Base-by-base conservation (phyloP, 2,113 vertebrate genomes). In the Gobio gobio region DNA sequence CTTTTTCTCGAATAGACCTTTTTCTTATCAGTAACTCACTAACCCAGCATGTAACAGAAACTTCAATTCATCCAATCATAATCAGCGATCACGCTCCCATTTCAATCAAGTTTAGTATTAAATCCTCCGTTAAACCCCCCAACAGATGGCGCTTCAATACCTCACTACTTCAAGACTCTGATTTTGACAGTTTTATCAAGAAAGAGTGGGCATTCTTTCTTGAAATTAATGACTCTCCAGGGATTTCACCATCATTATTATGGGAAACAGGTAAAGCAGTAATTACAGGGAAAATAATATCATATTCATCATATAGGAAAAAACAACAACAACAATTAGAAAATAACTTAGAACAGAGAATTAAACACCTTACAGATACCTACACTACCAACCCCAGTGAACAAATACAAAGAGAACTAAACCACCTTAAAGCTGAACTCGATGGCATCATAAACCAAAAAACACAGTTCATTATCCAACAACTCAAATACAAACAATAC, bases 161-260 rank as follows among this genome's bases (percentile, higher is more conserved):
- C 3, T 86, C 26, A 9, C 14, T 76, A 3, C 49, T 86, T 0
- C 24, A 72, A 8, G 49, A 81, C 14, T 3, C 36, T 3, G 72
- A 78, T 3, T 85, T 76, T 61, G 14, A 73, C 1, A 73, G 1
- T 43, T 22, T 33, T 5, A 72, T 78, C 14, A 83, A 10, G 26
- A 40, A 12, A 85, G 61, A 73, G 54, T 78, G 74, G 51, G 10
- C n/a, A 29, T 82, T 18, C 43, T 82, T 45, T 29, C 9, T 59
- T 12, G 43, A 45, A 9, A 45, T 45, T 8, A 45, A 45, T 9
- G 49, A 77, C 20, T 87, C 36, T 26, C 54, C 29, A 26, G 7
- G 80, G 16, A 77, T 85, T 88, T 59, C 68, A 59, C 6, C 68
- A 29, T 10, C 33, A 26, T 1, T 45, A 18, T 4, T 83, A 16